phyloP scores from a whole-genome alignment of 2,113 vertebrate species.

The Tricholaema leucomelas region DNA sequence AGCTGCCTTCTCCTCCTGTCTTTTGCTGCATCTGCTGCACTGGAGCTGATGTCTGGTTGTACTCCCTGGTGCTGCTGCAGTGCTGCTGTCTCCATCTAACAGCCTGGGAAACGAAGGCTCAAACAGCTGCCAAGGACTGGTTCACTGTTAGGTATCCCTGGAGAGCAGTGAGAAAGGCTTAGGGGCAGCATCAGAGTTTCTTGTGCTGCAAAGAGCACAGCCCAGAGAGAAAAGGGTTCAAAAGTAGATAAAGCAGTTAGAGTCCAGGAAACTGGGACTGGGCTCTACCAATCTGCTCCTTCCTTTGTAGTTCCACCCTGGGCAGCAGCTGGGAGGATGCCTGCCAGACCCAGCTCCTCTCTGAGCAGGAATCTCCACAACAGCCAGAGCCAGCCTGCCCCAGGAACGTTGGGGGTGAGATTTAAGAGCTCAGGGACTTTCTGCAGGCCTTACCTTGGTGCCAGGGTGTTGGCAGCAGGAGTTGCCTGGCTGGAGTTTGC shows the following conservation, averaged over 20 bases:
- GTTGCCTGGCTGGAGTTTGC: rapidly evolving
- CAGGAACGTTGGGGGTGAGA: background rate
- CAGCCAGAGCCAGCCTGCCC: background rate
- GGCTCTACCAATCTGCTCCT: background rate
- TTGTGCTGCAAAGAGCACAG: background rate
- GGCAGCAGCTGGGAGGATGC: background rate
- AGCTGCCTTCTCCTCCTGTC: background rate
- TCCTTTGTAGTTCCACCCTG: background rate
- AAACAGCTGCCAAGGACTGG: background rate
- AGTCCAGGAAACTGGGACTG: background rate
- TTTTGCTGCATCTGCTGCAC: background rate
- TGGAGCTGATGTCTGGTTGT: background rate
- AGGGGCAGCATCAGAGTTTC: background rate
- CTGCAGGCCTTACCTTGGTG: background rate
- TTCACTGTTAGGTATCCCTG: background rate
- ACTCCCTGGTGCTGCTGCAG: background rate
- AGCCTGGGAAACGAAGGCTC: background rate
- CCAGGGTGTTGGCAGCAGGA: background rate
- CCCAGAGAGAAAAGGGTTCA: background rate
- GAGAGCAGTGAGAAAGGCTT: background rate
- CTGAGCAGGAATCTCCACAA: background rate
- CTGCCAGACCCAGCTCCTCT: background rate
- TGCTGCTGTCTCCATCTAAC: background rate
- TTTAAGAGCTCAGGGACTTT: background rate
- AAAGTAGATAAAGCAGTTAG: no score